A percentile compares a stretch with the other conserved stretches of the same genome.
Evolutionary conservation across 2,113 vertebrate species (phyloP).

Genomic region (Stomatorhinus ivindoensis): DNA sequence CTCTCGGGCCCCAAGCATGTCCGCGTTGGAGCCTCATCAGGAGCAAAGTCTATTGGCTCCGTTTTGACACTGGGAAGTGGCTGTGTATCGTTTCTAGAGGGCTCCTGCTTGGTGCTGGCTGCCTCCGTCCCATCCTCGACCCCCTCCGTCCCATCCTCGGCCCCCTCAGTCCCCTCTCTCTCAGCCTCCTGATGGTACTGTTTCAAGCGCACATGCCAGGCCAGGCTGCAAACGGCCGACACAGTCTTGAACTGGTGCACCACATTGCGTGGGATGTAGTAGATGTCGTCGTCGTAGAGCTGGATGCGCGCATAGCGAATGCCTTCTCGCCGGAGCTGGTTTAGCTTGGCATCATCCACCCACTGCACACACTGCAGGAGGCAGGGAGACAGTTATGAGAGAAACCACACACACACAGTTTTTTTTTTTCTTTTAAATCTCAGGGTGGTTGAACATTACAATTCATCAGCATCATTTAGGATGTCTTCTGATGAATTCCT

Average conservation of each 20-base stretch:
- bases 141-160: not conserved
- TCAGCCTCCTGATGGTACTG: constrained; percentile 66
- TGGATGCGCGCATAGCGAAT: constrained; percentile 92
- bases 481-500: not conserved
- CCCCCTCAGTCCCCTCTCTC: not conserved
- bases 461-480: not conserved
- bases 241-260: constrained; percentile 98
- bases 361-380: constrained; percentile 87
- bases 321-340: constrained; percentile 91
- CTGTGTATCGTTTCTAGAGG: constrained; percentile 38
- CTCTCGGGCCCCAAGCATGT: constrained; percentile 40
- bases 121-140: constrained; percentile 26
- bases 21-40: constrained; percentile 51
- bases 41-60: constrained; percentile 46
- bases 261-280: constrained; percentile 94
- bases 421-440: not conserved
- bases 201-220: constrained; percentile 86
- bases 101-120: constrained; percentile 44
- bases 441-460: not conserved
- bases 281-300: constrained; percentile 92
- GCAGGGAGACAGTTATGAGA: constrained; percentile 9
- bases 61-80: constrained; percentile 54
- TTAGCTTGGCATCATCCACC: constrained; percentile 97
- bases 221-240: constrained; percentile 91
- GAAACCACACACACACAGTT: not conserved